Evolutionary conservation across 2,113 vertebrate genomes (phyloP).

Genomic region (Pelobates fuscus): DNA sequence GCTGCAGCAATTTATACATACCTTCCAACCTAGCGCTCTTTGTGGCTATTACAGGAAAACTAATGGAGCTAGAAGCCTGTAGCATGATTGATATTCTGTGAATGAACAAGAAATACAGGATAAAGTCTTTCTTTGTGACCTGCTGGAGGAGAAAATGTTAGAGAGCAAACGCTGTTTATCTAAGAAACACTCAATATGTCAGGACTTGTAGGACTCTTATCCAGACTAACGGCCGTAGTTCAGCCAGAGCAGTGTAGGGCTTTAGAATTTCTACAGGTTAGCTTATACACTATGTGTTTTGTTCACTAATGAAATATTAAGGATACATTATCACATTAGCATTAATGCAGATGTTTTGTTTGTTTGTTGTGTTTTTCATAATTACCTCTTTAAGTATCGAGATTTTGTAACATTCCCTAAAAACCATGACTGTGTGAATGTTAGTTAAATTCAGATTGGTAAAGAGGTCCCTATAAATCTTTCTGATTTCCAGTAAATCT

Average conservation of each 20-base stretch:
- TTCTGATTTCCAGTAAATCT: neutral
- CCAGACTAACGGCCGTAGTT: neutral
- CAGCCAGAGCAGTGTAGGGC: neutral
- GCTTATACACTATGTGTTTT: neutral
- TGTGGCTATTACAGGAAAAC: conserved; percentile 36
- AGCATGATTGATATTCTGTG: conserved; percentile 43
- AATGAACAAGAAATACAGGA: conserved; percentile 25
- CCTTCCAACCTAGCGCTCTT: conserved; percentile 49
- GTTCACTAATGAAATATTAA: neutral
- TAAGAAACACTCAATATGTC: neutral
- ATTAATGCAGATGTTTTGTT: too few relatives aligned
- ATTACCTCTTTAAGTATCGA: too few relatives aligned
- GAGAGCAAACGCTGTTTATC: conserved; percentile 26
- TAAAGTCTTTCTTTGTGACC: conserved; percentile 28
- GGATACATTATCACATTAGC: neutral
- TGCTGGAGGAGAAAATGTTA: conserved; percentile 43
- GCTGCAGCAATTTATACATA: conserved; percentile 34
- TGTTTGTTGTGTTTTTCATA: too few relatives aligned
- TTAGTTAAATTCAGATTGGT: too few relatives aligned
- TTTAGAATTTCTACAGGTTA: too few relatives aligned
- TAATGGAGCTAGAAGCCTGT: conserved; percentile 34
- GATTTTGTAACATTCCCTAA: too few relatives aligned
- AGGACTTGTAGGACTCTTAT: neutral
- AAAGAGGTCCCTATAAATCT: too few relatives aligned
- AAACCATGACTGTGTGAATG: too few relatives aligned